These are phyloP conservation scores for Neodontobutis hainanensis DNA, from an alignment of 2,113 vertebrate genomes.

Conservation along the genomic window DNA sequence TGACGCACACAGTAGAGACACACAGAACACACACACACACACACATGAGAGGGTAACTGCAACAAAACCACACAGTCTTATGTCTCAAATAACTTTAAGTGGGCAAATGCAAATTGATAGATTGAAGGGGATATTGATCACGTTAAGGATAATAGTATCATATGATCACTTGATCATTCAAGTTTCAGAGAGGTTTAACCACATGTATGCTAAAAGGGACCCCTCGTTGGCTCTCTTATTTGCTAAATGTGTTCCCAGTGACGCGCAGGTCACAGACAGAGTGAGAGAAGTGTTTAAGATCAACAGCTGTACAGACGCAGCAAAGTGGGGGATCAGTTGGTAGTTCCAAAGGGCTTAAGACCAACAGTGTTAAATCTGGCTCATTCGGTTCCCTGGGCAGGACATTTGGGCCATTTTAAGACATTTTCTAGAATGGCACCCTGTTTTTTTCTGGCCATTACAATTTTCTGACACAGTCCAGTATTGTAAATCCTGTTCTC, in stretches of 20 bases:
- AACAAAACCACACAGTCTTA: too few relatives aligned
- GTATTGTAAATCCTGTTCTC: conserved; percentile 2
- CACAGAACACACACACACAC: too few relatives aligned
- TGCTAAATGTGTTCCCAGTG: neutral
- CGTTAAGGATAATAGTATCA: too few relatives aligned
- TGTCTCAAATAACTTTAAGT: too few relatives aligned
- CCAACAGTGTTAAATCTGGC: conserved; percentile 8
- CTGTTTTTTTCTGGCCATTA: conserved; percentile 25
- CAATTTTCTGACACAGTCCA: neutral
- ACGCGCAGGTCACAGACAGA: neutral
- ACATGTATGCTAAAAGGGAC: too few relatives aligned
- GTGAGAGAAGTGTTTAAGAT: neutral
- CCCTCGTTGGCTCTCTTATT: neutral
- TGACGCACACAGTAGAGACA: too few relatives aligned
- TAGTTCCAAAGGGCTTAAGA: neutral
- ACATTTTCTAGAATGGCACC: neutral
- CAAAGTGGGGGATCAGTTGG: neutral
- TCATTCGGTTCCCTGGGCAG: conserved; percentile 13
- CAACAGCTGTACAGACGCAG: neutral
- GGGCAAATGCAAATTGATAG: too few relatives aligned
- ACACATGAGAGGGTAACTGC: too few relatives aligned
- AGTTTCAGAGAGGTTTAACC: too few relatives aligned
- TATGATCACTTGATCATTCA: too few relatives aligned
- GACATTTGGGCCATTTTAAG: neutral
- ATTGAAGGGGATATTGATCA: too few relatives aligned